phyloP scores from a whole-genome alignment of 2,797 vertebrate species.

The Pseudochaenichthys georgianus region DNA sequence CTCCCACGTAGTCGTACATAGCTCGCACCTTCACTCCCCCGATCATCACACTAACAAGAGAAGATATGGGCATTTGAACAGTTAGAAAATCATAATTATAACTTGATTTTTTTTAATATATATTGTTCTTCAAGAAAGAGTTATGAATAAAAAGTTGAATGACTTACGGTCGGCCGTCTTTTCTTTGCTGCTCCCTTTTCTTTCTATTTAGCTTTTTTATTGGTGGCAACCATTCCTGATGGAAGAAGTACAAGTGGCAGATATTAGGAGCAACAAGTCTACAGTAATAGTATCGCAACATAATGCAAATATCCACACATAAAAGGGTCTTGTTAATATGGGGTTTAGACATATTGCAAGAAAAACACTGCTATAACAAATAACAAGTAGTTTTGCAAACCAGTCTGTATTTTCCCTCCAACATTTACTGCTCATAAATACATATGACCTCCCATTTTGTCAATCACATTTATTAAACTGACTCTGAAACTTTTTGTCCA shows the following conservation, averaged over 20 bases:
- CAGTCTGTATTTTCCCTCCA: too few species aligned
- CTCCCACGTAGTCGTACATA: conserved; percentile 84
- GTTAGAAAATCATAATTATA: background rate
- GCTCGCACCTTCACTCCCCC: conserved; percentile 87
- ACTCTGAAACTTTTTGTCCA: background rate
- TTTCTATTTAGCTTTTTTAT: conserved; percentile 84
- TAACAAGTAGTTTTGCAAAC: background rate
- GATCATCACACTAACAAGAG: conserved; percentile 83
- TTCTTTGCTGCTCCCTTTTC: conserved; percentile 78
- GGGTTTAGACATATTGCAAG: background rate
- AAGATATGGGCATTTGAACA: conserved; percentile 17
- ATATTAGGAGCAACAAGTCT: background rate
- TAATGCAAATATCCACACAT: background rate
- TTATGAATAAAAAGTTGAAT: background rate
- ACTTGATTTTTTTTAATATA: background rate
- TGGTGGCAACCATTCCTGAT: conserved; percentile 88
- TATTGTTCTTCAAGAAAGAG: background rate
- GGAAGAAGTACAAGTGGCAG: conserved; percentile 9
- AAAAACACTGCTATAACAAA: background rate
- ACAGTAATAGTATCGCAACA: background rate
- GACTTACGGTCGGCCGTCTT: conserved; percentile 76
- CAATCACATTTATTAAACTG: background rate
- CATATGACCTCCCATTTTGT: background rate
- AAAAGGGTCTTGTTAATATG: background rate
- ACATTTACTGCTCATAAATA: too few species aligned